Evolutionary conservation across 1,140 invertebrate genomes (phyloP).

Genomic region (Oncopeltus fasciatus): DNA sequence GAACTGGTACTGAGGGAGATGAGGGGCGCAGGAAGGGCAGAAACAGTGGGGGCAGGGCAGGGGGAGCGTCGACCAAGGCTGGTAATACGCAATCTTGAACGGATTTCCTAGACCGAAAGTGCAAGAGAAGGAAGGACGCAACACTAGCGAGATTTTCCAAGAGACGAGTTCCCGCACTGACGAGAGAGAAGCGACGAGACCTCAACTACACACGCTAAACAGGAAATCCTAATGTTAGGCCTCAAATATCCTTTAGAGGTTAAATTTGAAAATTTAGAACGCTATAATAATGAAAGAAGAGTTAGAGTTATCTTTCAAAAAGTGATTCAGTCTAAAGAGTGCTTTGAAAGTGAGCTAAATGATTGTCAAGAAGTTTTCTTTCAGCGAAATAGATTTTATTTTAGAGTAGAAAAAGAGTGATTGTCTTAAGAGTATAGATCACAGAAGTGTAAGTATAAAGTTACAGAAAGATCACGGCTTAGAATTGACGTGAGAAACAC

Average conservation of each 20-base stretch:
- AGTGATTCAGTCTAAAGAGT: slow-evolving; percentile 7
- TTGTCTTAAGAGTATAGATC: slow-evolving; percentile 7
- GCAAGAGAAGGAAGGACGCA: no score
- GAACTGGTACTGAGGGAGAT: slow-evolving; percentile 1
- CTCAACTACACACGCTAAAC: background rate
- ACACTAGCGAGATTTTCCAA: background rate
- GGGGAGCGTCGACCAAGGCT: slow-evolving; percentile 1
- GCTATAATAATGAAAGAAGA: background rate
- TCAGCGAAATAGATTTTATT: background rate
- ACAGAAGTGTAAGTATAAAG: background rate
- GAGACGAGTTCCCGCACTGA: no score
- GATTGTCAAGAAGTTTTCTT: slow-evolving; percentile 4
- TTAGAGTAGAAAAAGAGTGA: slow-evolving; percentile 8
- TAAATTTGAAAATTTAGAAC: background rate
- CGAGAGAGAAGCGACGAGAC: no score
- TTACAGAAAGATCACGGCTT: background rate
- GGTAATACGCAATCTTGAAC: slow-evolving; percentile 8
- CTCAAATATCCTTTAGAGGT: background rate
- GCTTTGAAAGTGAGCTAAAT: slow-evolving; percentile 7
- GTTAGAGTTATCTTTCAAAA: no score
- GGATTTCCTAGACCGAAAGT: background rate
- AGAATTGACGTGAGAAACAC: background rate
- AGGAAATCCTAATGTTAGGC: background rate
- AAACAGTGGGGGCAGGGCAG: slow-evolving; percentile 5
- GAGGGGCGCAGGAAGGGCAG: slow-evolving; percentile 4